phyloP scores from a whole-genome alignment of 53 echinoderm and acorn worm genomes.

The Temnopleurus reevesii region DNA sequence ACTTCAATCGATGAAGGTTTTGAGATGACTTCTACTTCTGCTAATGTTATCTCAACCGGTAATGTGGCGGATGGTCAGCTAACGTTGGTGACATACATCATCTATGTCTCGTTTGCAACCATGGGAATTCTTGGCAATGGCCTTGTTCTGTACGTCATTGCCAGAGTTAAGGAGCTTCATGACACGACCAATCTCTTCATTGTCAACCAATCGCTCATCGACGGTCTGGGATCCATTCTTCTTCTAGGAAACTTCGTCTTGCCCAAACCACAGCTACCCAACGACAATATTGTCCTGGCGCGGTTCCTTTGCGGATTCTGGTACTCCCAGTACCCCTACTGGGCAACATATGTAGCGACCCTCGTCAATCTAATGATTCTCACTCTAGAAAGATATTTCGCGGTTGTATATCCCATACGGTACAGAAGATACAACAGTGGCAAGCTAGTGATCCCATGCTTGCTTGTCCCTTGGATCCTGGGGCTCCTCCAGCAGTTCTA shows the following conservation, averaged over 20 bases:
- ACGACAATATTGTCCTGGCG: background rate
- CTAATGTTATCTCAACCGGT: too few relatives aligned
- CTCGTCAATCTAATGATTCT: conserved; percentile 56
- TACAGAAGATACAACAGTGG: conserved; percentile 26
- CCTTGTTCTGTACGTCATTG: conserved; percentile 46
- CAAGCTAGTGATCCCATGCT: background rate
- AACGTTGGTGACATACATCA: too few relatives aligned
- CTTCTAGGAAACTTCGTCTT: conserved; percentile 32
- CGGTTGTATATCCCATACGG: conserved; percentile 58
- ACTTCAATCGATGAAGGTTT: too few relatives aligned
- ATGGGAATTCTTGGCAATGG: conserved; percentile 22
- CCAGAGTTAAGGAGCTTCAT: background rate
- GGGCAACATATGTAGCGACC: conserved; percentile 58
- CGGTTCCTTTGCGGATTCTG: conserved; percentile 67
- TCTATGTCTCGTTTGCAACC: conserved; percentile 11
- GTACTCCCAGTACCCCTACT: conserved; percentile 71
- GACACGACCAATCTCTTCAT: conserved; percentile 41
- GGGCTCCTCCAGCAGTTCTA: conserved; percentile 31
- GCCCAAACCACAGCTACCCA: conserved; percentile 1
- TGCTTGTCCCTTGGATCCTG: conserved; percentile 44
- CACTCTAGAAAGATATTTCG: conserved; percentile 68
- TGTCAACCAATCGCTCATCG: conserved; percentile 18
- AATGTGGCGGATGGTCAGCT: too few relatives aligned
- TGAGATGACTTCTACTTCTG: too few relatives aligned
- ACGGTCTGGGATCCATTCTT: conserved; percentile 8